Evolutionary conservation across 2,888 invertebrate genomes (phyloP), one percentile per base, ranked within the genome.

Genomic region (Macrostomum cliftonense): DNA sequence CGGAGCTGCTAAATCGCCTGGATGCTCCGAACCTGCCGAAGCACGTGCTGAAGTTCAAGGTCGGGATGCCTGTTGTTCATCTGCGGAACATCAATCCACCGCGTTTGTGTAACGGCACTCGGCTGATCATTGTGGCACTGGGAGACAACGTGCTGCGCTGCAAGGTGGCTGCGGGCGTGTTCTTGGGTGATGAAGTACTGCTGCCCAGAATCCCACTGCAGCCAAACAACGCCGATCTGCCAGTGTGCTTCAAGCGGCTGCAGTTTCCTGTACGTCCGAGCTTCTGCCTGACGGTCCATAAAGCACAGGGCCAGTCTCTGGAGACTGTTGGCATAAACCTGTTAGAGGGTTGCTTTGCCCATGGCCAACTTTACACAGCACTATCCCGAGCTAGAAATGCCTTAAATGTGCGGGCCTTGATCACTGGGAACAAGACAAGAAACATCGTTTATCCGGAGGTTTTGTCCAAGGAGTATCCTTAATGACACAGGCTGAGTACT

Each of bases 171-270:
- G 42, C 38, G 37, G 52, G 52, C n/a, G 5, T 17, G 21, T 17
- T 38, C 28, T 51, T 40, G 19, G 50, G 42, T 11, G 50, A 50
- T 13, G 39, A 51, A 16, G 46, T 51, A 13, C 42, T 52, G 19
- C 37, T 52, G 37, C 52, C 52, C 20, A 43, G 53, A 14, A 58
- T 58, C 39, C 53, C 58, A 17, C 39, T 55, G 37, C 54, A 46
- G 16, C 51, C 57, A 38, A 53, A 39, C 12, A 50, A 55, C 49
- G 20, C 49, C 37, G 28, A 28, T 9, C 37, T 42, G n/a, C 37
- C 39, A 37, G 28, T 52, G 17, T 16, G 17, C 9, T 52, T 51
- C 9, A 43, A 37, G 16, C 28, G 51, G n/a, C 20, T 52, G 37
- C 51, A 51, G 39, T 51, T 51, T 37, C 51, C 51, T 14, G 16